Percentiles rank a stretch among this genome's conserved stretches.
phyloP scores from a whole-genome alignment of 2,888 invertebrate genomes.

The Xylota segnis region DNA sequence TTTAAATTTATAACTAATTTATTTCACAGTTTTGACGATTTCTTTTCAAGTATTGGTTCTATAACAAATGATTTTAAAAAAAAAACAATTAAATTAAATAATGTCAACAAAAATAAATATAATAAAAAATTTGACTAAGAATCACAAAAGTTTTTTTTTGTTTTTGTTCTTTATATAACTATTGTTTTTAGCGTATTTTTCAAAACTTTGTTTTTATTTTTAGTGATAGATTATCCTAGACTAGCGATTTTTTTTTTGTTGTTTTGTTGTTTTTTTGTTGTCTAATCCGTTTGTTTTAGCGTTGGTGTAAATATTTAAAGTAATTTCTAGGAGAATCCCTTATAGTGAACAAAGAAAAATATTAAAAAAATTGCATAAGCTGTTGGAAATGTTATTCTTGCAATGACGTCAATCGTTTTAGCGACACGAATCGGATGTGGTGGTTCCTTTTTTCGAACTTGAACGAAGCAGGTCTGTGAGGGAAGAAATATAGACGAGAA shows the following conservation, averaged over 20 bases:
- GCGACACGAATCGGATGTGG: conserved; percentile 97
- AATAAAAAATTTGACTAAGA: conserved; percentile 63
- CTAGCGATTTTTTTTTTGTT: conserved; percentile 52
- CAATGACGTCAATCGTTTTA: conserved; percentile 97
- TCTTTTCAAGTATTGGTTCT: conserved; percentile 77
- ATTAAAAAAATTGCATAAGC: conserved; percentile 97
- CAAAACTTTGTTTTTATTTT: conserved; percentile 61
- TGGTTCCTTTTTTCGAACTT: conserved; percentile 95
- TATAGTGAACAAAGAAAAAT: conserved; percentile 98
- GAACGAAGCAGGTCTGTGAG: conserved; percentile 90
- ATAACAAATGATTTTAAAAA: conserved; percentile 62
- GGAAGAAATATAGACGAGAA: conserved; percentile 2
- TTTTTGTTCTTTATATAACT: conserved; percentile 51
- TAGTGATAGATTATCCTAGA: conserved; percentile 65
- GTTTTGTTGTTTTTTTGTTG: too few species aligned
- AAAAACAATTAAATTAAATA: conserved; percentile 41
- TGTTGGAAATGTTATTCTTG: conserved; percentile 96
- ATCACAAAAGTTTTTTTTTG: conserved; percentile 70
- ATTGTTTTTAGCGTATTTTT: conserved; percentile 60
- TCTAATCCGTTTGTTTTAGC: conserved; percentile 74
- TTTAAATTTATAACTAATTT: conserved; percentile 69
- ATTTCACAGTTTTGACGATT: conserved; percentile 77
- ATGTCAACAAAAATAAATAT: conserved; percentile 35
- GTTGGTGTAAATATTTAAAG: conserved; percentile 63
- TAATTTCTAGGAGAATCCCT: conserved; percentile 87